Base-by-base conservation (phyloP, 2,797 vertebrate genomes). In the Onychomys arenicola region DNA sequence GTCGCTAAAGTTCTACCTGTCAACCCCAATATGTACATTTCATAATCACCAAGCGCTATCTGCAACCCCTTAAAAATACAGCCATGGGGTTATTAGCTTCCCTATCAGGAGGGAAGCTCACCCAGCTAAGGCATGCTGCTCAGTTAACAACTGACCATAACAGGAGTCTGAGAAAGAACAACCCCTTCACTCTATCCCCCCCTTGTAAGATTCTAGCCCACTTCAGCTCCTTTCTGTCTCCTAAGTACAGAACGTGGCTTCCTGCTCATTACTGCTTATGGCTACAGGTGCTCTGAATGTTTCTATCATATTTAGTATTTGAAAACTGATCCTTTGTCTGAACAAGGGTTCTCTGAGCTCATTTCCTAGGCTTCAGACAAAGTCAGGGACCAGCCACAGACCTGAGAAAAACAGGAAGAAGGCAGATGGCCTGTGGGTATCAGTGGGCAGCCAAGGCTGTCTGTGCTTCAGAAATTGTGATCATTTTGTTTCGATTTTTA, bases 321-420 rank as follows among this genome's bases (percentile, higher is more conserved):
- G 87, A 91, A 95, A 94, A 95, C 80, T 80, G 80, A 93, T 80
- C 67, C 88, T 91, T 63, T 12, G 37, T 91, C 89, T 83, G 78
- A 80, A 73, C 32, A 71, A 78, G 34, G n/a, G 52, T 90, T 93
- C 85, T 23, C n/a, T 59, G 52, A 96, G 32, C 34, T 85, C 67
- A 86, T 93, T 91, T 63, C 89, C 76, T 52, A 67, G 86, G 63
- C 78, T 86, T 34, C 55, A n/a, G 49, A 52, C 37, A 93, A 95
- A 90, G 86, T 77, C 27, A 27, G 52, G 69, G 25, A 5, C 95
- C 61, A 71, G 84, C 4, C 16, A 17, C 10, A 67, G 92, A 77
- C 73, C 89, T 46, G 46, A 67, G 86, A 87, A 57, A 83, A 40
- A 81, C 27, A 75, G 55, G 89, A 43, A 82, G 73, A 61, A 10